Base-by-base conservation (phyloP, 2,888 invertebrate genomes). In the Lasioglossum figueresi region DNA sequence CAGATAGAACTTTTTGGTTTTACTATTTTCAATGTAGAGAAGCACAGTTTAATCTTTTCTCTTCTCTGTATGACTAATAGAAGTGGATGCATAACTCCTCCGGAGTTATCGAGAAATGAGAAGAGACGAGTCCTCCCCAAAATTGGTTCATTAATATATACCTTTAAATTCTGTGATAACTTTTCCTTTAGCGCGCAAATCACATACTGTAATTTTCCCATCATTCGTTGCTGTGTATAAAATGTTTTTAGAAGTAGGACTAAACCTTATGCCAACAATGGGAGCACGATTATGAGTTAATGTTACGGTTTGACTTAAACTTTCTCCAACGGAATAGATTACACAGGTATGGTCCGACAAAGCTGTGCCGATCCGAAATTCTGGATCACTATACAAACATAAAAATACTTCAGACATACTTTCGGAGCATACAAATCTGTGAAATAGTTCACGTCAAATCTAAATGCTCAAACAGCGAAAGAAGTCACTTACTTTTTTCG, bases 191-290 rank as follows among this genome's bases (percentile, higher is more conserved):
- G 95, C 95, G 91, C 97, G 95, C 2, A 96, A 95, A 93, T 97
- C 97, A 96, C 96, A 97, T 76, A 96, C 92, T 90, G 96, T 96
- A 48, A 97, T 95, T 37, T 93, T 88, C 0, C 97, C 97, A 93
- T 97, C 96, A 70, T 95, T 94, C 0, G 96, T 96, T 0, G 96
- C 95, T 0, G 96, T 96, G 91, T 96, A 97, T 37, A 97, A 89
- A 71, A 97, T 94, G 92, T 96, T 95, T 76, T 96, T 96, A 77
- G 96, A 96, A 31, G 94, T 95, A 0, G 95, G 95, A 91, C 96
- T 96, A 92, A 96, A 97, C 88, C 96, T 96, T 14, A 97, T 95
- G 77, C 96, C 96, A 0, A 96, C 95, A 12, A 97, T 93, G 3
- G 94, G 91, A 72, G 96, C 95, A 66, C 93, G 89, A 91, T 96